These are phyloP conservation scores for Patella ulyssiponensis DNA, from an alignment of 2,888 invertebrate genomes.

Conservation along the genomic window DNA sequence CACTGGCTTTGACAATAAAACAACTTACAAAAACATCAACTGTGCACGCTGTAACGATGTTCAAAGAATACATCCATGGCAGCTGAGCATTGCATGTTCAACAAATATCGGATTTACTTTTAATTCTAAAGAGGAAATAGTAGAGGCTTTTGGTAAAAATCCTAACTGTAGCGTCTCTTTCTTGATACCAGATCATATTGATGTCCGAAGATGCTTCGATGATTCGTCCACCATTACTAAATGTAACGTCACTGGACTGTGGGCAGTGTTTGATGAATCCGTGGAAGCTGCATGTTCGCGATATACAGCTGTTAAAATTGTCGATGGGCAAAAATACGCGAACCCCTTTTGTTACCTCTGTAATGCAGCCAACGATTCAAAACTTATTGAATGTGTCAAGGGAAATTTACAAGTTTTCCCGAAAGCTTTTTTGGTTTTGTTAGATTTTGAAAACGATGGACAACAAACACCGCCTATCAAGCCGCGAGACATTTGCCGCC, in stretches of 20 bases:
- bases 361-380: slow-evolving; percentile 21
- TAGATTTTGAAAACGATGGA: slow-evolving; percentile 30
- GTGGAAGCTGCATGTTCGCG: slow-evolving; percentile 34
- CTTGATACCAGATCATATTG: background rate
- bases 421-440: slow-evolving; percentile 29
- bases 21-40: slow-evolving; percentile 19
- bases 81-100: slow-evolving; percentile 4
- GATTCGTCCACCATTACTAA: slow-evolving; percentile 13
- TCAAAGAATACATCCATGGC: background rate
- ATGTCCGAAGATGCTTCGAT: slow-evolving; percentile 14
- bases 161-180: slow-evolving; percentile 7
- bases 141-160: background rate
- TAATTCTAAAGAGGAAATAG: background rate
- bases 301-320: slow-evolving; percentile 30
- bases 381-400: slow-evolving; percentile 13
- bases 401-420: background rate
- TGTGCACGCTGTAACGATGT: slow-evolving; percentile 17
- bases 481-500: background rate
- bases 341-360: slow-evolving; percentile 42
- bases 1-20: slow-evolving; percentile 3
- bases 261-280: slow-evolving; percentile 26
- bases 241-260: slow-evolving; percentile 19
- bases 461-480: background rate
- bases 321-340: slow-evolving; percentile 23
- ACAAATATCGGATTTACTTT: slow-evolving; percentile 1